These are phyloP conservation scores for Crepidodera aurea DNA, from an alignment of 2,888 invertebrate species.

Conservation along the genomic window DNA sequence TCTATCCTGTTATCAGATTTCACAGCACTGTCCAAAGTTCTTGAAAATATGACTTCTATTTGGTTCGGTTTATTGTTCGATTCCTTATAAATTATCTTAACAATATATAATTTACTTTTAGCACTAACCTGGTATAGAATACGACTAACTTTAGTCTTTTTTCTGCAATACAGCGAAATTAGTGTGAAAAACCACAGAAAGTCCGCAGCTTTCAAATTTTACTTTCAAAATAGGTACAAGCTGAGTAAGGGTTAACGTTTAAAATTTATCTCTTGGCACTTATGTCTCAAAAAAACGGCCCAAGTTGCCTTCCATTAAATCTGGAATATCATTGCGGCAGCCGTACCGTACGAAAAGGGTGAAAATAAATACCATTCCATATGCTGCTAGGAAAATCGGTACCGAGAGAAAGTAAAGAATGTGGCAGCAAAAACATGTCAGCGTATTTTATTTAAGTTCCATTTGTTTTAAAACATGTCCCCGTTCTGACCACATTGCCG, in stretches of 20 bases:
- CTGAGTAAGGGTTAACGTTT: conserved; percentile 6
- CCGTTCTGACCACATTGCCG: conserved; percentile 7
- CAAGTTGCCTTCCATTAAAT: conserved; percentile 4
- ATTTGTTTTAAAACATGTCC: conserved; percentile 18
- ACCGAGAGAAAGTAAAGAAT: conserved; percentile 14
- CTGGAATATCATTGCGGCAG: conserved; percentile 8
- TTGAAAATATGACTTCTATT: no score
- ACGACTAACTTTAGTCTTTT: no score
- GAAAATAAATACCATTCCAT: not conserved
- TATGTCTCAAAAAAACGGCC: conserved; percentile 9
- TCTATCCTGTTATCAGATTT: no score
- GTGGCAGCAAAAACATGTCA: conserved; percentile 12
- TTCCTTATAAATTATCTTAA: no score
- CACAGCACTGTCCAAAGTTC: no score
- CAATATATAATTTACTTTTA: no score
- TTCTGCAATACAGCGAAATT: no score
- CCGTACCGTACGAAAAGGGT: not conserved
- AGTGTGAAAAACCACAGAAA: no score
- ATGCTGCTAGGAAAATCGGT: conserved; percentile 12
- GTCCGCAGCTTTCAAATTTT: not conserved
- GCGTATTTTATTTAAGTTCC: conserved; percentile 15
- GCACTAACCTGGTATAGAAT: no score
- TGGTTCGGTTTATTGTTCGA: no score
- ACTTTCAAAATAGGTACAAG: not conserved
- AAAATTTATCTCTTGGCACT: conserved; percentile 19